Evolutionary conservation across 2,888 invertebrate species (phyloP), one percentile per base, ranked within the genome.

Genomic region (Poecilus cupreus): DNA sequence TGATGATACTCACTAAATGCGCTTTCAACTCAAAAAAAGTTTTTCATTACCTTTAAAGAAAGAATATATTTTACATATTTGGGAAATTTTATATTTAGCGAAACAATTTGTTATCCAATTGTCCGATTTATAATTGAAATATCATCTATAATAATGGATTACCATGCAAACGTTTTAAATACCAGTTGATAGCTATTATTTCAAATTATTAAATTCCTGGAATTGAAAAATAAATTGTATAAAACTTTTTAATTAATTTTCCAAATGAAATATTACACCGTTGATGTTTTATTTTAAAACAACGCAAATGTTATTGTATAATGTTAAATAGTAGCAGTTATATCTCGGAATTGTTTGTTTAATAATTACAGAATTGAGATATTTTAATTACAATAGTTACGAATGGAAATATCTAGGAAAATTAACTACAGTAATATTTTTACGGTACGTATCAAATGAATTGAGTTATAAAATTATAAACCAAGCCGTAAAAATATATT

Each of bases 201-300:
- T 43, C 3, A 13, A 43, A 43, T 26, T 22, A 60, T 60, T 22
- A 13, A 3, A 60, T 26, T n/a, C n/a, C n/a, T n/a, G n/a, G n/a
- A n/a, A n/a, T n/a, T n/a, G n/a, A n/a, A n/a, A n/a, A n/a, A n/a
- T n/a, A n/a, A n/a, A n/a, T n/a, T n/a, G n/a, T n/a, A 49, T 49
- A 6, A 18, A 60, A 60, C 60, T 60, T 60, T 60, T 60, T 22
- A 11, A 26, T 60, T n/a, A 32, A 32, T 26, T 60, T n/a, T 60
- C 13, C 13, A 5, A 60, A 13, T 26, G 13, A 60, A 60, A 26
- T 26, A 24, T 11, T 0, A 60, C 2, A 6, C 22, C 11, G 2
- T 20, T 20, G n/a, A 46, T 54, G 60, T 60, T 60, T 60, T 60
- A 22, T 60, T 60, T 26, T 60, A 26, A n/a, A 60, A 60, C 60